Evolutionary conservation across 2,113 vertebrate species (phyloP), one percentile per base, ranked within the genome.

Genomic region (Seriola quinqueradiata): DNA sequence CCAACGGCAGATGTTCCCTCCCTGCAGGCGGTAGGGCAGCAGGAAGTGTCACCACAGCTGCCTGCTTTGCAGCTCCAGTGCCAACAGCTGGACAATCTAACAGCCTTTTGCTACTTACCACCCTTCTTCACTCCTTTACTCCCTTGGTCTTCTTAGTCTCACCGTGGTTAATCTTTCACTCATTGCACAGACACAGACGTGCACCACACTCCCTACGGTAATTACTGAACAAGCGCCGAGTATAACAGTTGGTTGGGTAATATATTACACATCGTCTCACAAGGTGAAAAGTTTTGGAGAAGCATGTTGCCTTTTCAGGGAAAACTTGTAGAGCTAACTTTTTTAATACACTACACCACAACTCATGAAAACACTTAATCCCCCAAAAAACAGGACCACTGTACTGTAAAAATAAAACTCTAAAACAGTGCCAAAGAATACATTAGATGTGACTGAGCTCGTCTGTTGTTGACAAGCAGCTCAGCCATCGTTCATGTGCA

Each of bases 1-100:
- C 85, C 76, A 46, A 23, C 23, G 85, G 88, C 94, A 95, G 93
- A 92, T 95, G 93, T 93, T 93, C 59, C 73, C 77, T 82, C 88
- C 88, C 81, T 21, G 68, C 64, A 70, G 88, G 87, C 63, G 61
- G 59, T 42, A 28, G 23, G 66, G 71, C 86, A 86, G 89, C 83
- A 87, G 92, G 91, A 91, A 82, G 83, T 75, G 77, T 83, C 89
- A 67, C 81, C 74, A 8, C 84, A 44, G 85, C 89, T 77, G 74
- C 77, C 83, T 64, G 76, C 67, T 77, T 68, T 68, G 66, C 84
- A 63, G 81, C 86, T 82, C 70, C 46, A 16, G 11, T 42, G 69
- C 60, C n/a, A 32, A 91, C 92, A 93, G 83, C 91, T 92, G 92
- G 90, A 78, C 82, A 44, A 80, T 87, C 87, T 84, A 77, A 89